Evolutionary conservation across 2,888 invertebrate species (phyloP).

Genomic region (Barypeithes pellucidus): DNA sequence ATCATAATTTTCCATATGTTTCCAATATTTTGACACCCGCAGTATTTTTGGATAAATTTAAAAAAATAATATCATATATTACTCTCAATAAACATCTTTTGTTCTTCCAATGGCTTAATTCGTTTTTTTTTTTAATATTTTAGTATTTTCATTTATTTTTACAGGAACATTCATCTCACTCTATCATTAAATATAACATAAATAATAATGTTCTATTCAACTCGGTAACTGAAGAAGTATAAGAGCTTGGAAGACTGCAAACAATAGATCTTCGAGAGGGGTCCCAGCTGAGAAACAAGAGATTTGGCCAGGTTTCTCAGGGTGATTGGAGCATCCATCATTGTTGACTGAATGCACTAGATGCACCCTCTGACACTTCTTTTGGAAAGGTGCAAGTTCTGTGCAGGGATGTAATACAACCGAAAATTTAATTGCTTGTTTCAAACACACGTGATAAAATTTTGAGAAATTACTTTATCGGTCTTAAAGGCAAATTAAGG

Average conservation of each 20-base stretch:
- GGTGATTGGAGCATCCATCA: constrained; percentile 65
- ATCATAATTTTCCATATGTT: too few relatives aligned
- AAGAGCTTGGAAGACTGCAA: constrained; percentile 22
- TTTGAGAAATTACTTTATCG: too few relatives aligned
- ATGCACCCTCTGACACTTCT: constrained; percentile 58
- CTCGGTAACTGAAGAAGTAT: constrained; percentile 35
- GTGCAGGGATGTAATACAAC: constrained; percentile 8
- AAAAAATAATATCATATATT: too few relatives aligned
- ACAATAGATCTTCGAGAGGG: constrained; percentile 44
- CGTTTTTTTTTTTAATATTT: neutral
- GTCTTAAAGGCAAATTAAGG: too few relatives aligned
- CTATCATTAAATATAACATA: constrained; percentile 35
- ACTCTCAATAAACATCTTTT: too few relatives aligned
- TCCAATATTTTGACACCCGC: too few relatives aligned
- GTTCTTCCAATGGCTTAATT: neutral
- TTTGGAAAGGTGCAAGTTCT: constrained; percentile 49
- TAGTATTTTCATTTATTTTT: neutral
- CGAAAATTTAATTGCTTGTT: neutral
- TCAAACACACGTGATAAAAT: too few relatives aligned
- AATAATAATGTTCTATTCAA: constrained; percentile 34
- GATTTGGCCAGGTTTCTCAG: constrained; percentile 62
- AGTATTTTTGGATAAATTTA: too few relatives aligned
- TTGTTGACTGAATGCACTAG: constrained; percentile 61
- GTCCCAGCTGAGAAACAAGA: constrained; percentile 59
- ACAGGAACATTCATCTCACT: constrained; percentile 34